Conservation (phyloP, 2,797 vertebrate species). For the Cyclura pinguis region DNA sequence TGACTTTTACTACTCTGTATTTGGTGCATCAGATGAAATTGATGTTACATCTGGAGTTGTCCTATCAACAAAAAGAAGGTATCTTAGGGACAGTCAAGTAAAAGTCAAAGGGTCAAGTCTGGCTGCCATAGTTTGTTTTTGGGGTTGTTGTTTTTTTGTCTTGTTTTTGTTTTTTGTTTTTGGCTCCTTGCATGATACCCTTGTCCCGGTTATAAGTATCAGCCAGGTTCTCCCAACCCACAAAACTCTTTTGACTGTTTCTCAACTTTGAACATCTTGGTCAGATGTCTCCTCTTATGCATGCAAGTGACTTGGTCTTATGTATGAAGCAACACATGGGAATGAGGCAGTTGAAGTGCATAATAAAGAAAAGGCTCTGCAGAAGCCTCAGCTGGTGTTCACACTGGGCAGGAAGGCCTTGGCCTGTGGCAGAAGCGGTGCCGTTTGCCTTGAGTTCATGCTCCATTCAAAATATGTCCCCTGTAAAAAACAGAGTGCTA, state of each 20-base stretch:
- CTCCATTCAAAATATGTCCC: background rate
- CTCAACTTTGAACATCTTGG: background rate
- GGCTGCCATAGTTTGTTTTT: too few relatives aligned
- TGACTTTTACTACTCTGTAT: slow-evolving; percentile 39
- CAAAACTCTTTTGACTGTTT: background rate
- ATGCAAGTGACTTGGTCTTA: background rate
- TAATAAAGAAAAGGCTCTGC: background rate
- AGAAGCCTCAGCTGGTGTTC: background rate
- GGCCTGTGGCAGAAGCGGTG: background rate
- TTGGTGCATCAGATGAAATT: slow-evolving; percentile 40
- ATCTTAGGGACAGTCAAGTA: too few relatives aligned
- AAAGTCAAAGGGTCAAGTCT: background rate
- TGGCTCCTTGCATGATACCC: background rate
- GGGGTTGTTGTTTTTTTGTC: background rate
- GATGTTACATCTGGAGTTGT: background rate
- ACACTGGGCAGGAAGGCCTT: background rate
- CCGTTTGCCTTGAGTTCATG: background rate
- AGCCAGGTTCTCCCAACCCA: background rate
- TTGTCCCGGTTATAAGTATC: background rate
- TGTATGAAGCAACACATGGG: background rate
- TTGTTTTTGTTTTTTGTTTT: background rate
- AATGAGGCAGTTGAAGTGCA: background rate
- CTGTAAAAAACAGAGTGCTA: background rate
- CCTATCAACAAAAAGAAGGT: background rate
- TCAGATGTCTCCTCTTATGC: background rate